Evolutionary conservation across 2,797 vertebrate genomes (phyloP), one percentile per base, ranked within the genome.

Genomic region (Phrynocephalus guinanensis): DNA sequence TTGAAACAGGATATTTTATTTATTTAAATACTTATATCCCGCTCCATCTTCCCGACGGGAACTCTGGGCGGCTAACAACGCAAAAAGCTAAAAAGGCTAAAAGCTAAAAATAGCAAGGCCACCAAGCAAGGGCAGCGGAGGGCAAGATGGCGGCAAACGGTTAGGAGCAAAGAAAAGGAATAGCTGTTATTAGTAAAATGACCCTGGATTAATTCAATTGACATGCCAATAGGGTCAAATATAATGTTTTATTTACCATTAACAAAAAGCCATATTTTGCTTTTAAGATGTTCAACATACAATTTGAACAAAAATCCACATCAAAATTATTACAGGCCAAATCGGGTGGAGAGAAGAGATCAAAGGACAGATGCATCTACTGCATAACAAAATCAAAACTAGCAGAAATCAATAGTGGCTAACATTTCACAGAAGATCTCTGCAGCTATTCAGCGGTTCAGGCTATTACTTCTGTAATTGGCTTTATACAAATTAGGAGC

Each of bases 161-260:
- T n/a, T n/a, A n/a, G n/a, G n/a, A n/a, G n/a, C n/a, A n/a, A n/a
- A n/a, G n/a, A n/a, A n/a, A n/a, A n/a, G n/a, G n/a, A 63, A n/a
- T 20, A 77, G 16, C 20, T 66, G 33, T 20, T 22, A 83, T 20
- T 30, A 30, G 18, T 73, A 26, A 83, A 72, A 13, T 56, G 2
- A 83, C 71, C 20, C 20, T 52, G 18, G 18, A 83, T 83, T 52
- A 13, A 70, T 76, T 48, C 44, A 83, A 56, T n/a, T 10, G 52
- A n/a, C 28, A 52, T 52, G 5, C 16, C 28, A 83, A 56, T 30
- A 13, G 2, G 7, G 9, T 63, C 33, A 66, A 76, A 63, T 28
- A 28, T 84, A 76, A 18, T 63, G 60, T 44, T 75, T 84, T 71
- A 83, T 83, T 83, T 73, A 52, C 52, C 7, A 52, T 52, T 52